Base-by-base conservation (phyloP, 2,797 vertebrate species). In the Helarctos malayanus region DNA sequence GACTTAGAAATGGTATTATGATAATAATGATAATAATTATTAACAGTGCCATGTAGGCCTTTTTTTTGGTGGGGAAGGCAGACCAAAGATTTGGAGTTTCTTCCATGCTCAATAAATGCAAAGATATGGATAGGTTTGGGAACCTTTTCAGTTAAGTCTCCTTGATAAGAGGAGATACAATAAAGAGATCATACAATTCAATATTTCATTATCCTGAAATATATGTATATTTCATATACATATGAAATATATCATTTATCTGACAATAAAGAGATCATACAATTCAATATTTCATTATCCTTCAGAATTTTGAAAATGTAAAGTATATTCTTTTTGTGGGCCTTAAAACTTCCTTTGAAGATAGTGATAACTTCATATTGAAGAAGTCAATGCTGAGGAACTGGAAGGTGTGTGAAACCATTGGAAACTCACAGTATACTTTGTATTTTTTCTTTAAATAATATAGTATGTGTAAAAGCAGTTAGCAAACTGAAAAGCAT, bases 251-350 rank as follows among this genome's bases (percentile, higher is more conserved):
- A 41, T 41, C 41, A 41, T 93, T 90, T 80, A 65, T 91, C 35
- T 96, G 76, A 87, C 25, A 49, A 91, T 68, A 35, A 94, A 15
- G 35, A 57, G 12, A 6, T 57, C 27, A 25, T 52, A 54, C 15
- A 85, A 93, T n/a, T 73, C 63, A 91, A 3, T 76, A 81, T 91
- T 95, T 92, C 35, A 56, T 95, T 79, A 71, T 75, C 15, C 5
- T 59, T 89, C 63, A 95, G 27, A 54, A 90, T 81, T 92, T 92
- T 86, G 35, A 32, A 94, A 83, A 87, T 92, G 15, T 49, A 84
- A 76, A 80, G 18, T 69, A 10, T n/a, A 75, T 45, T 65, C 13
- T 94, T 59, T n/a, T 82, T 23, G 18, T 94, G 15, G 47, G 21
- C 11, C 38, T 93, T 88, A 57, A 85, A 76, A 57, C 15, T 83